Percentiles rank a stretch among this genome's conserved stretches.
These are phyloP conservation scores for Liposcelis brunnea DNA, from an alignment of 2,888 invertebrate species.

Conservation along the genomic window DNA sequence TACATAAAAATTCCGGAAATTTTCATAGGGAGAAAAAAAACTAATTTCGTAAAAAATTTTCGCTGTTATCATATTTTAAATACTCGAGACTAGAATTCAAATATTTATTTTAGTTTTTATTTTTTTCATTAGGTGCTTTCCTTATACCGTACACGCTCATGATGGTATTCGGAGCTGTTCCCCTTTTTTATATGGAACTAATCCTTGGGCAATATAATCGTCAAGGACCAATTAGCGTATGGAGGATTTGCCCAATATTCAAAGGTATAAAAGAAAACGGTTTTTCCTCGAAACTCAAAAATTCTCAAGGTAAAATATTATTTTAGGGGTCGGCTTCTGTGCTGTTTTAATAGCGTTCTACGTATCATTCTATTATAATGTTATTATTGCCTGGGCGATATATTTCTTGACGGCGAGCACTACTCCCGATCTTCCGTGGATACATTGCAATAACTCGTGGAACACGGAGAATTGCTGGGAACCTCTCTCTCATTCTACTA, in stretches of 20 bases:
- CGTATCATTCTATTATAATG: slow-evolving; percentile 69
- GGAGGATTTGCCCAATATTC: slow-evolving; percentile 67
- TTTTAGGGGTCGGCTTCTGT: slow-evolving; percentile 58
- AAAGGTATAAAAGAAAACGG: slow-evolving; percentile 53
- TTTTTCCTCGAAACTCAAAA: not conserved
- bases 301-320: not conserved
- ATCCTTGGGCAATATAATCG: slow-evolving; percentile 59
- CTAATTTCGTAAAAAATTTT: not conserved
- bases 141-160: slow-evolving; percentile 58
- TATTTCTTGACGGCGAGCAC: slow-evolving; percentile 60
- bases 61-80: not conserved
- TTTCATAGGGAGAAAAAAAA: not conserved
- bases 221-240: slow-evolving; percentile 60
- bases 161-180: slow-evolving; percentile 58
- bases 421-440: slow-evolving; percentile 57
- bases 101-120: slow-evolving; percentile 1
- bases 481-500: slow-evolving; percentile 17
- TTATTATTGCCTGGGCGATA: slow-evolving; percentile 70
- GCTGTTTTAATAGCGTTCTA: slow-evolving; percentile 63
- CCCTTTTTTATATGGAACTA: slow-evolving; percentile 63
- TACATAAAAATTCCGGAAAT: not conserved
- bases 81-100: too few relatives aligned
- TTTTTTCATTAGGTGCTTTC: slow-evolving; percentile 47
- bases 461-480: slow-evolving; percentile 58
- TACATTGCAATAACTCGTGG: slow-evolving; percentile 65